Conservation (phyloP, 1,140 invertebrate species). For the Cephus cinctus region DNA sequence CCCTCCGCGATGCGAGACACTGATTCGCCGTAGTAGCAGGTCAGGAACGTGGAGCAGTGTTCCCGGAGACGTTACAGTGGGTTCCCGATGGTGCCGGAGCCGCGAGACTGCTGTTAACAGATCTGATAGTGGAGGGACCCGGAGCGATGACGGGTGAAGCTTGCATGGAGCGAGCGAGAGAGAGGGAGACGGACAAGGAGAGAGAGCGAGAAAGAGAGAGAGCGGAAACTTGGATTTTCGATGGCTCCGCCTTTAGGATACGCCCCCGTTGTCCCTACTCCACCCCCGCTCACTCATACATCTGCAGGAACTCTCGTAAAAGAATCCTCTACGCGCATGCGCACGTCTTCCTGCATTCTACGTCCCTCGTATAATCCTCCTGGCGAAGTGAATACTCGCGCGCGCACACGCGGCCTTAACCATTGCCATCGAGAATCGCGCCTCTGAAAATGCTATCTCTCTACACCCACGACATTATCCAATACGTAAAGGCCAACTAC, state of each 20-base stretch:
- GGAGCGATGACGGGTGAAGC: conserved; percentile 40
- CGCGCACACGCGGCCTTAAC: neutral
- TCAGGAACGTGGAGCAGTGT: too few species aligned
- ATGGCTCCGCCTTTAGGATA: conserved; percentile 34
- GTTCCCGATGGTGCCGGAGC: too few species aligned
- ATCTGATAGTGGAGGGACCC: conserved; percentile 40
- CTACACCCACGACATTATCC: conserved; percentile 18
- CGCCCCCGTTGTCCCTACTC: conserved; percentile 26
- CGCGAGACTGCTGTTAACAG: conserved; percentile 48
- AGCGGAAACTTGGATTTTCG: conserved; percentile 37
- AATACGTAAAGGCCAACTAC: conserved; percentile 11
- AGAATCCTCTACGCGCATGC: too few species aligned
- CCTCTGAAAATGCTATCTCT: too few species aligned
- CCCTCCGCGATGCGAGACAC: too few species aligned
- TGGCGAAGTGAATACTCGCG: too few species aligned
- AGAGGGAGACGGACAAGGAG: conserved; percentile 9
- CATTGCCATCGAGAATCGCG: too few species aligned
- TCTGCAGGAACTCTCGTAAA: too few species aligned
- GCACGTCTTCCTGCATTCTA: too few species aligned
- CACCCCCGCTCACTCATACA: conserved; percentile 28
- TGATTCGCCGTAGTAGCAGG: too few species aligned
- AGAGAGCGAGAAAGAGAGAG: conserved; percentile 11
- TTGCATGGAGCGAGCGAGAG: conserved; percentile 13
- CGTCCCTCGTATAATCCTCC: too few species aligned
- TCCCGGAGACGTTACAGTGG: too few species aligned